Base-by-base conservation (phyloP, 2,113 vertebrate species). In the Anas platyrhynchos region DNA sequence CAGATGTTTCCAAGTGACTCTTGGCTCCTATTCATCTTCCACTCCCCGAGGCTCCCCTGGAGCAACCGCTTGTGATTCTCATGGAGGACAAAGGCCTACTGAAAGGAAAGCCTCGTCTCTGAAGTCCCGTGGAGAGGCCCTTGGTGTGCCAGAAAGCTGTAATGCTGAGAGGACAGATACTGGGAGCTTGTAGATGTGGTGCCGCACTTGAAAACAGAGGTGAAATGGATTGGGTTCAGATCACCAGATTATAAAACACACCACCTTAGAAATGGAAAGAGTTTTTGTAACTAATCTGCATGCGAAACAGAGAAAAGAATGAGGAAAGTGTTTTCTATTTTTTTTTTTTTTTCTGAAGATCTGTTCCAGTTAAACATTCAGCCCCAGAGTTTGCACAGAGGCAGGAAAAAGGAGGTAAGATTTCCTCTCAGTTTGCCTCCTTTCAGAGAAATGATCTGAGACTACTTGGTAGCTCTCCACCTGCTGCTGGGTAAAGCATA, bases 1-100 rank as follows among this genome's bases (percentile, higher is more conserved):
- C 72, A 67, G 85, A 63, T 89, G 65, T 90, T 96, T 91, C 72
- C 56, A 63, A 87, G 72, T 21, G n/a, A 89, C 31, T 66, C 59
- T 89, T 95, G 89, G 83, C 88, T 94, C 29, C n/a, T 77, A 26
- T 63, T 86, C 65, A 31, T 56, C 58, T 65, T 26, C 58, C 5
- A 20, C 48, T 88, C 43, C 46, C 68, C 68, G 55, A 82, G 58
- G 73, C 27, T 79, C 15, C 27, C 26, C 21, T 46, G 34, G 20
- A 93, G 58, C 36, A 83, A 59, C 0, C 1, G 9, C 43, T 78
- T 91, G 38, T 38, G 66, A 36, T 55, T 76, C 67, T 77, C 56
- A 15, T 11, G 16, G 63, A 89, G 32, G 54, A 65, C 3, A 3
- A 79, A 59, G 54, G 43, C 16, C 27, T 58, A 16, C 48, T 16